Conservation (phyloP, 2,888 invertebrate genomes). For the Andrena bicolor region DNA sequence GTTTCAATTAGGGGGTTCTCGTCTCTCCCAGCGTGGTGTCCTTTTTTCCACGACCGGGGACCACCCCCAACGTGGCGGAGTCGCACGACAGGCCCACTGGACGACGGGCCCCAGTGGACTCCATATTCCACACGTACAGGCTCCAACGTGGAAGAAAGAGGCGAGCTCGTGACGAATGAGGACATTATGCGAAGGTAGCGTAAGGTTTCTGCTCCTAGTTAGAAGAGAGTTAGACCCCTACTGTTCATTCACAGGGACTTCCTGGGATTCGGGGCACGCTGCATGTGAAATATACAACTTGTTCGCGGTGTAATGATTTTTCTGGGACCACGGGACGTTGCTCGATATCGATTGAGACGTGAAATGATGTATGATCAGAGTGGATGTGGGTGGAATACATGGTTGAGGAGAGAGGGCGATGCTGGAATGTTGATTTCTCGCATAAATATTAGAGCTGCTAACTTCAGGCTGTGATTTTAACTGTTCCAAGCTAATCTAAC, state of each 20-base stretch:
- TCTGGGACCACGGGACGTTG: not conserved
- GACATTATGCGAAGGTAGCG: conserved; percentile 77
- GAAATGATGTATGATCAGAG: not conserved
- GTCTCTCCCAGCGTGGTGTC: conserved; percentile 81
- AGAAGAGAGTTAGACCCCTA: conserved; percentile 70
- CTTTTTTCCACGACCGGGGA: conserved; percentile 62
- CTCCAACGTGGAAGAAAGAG: conserved; percentile 25
- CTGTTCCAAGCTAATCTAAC: too few species aligned
- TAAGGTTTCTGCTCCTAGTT: conserved; percentile 76
- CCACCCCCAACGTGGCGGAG: conserved; percentile 74
- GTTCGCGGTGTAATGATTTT: conserved; percentile 22
- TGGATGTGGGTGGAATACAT: too few species aligned
- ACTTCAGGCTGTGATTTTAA: too few species aligned
- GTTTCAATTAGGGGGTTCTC: conserved; percentile 82
- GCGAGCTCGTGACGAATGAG: conserved; percentile 78
- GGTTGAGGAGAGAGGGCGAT: too few species aligned
- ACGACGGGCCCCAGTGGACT: conserved; percentile 38
- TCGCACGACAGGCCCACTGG: conserved; percentile 47
- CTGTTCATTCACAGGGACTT: conserved; percentile 48
- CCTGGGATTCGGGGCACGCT: conserved; percentile 6
- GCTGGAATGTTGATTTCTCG: too few species aligned
- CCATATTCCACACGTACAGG: conserved; percentile 40
- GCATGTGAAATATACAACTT: not conserved
- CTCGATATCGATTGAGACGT: not conserved
- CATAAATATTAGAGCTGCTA: too few species aligned